Percentiles rank a stretch among this genome's conserved stretches.
These are phyloP conservation scores for Oryzias melastigma DNA, from an alignment of 2,113 vertebrate genomes.

Conservation along the genomic window DNA sequence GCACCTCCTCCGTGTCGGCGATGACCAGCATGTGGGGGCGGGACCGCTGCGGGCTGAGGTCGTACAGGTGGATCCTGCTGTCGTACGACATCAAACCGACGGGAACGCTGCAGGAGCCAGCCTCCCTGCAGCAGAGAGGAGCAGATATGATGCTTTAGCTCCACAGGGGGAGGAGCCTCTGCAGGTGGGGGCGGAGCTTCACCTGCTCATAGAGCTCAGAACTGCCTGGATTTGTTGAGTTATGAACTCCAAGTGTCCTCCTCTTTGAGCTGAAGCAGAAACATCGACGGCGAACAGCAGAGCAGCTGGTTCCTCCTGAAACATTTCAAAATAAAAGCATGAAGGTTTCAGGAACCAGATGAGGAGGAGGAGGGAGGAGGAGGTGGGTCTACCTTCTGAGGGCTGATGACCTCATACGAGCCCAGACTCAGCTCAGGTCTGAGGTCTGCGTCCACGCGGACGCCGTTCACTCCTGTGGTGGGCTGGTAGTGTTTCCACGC, in stretches of 20 bases:
- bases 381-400: conserved; percentile 49
- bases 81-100: conserved; percentile 80
- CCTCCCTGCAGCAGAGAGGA: conserved; percentile 41
- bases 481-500: conserved; percentile 78
- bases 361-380: neutral
- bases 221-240: conserved; percentile 67
- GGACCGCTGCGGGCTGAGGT: conserved; percentile 72
- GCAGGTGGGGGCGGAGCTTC: neutral
- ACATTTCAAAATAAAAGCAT: neutral
- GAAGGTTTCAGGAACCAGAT: neutral
- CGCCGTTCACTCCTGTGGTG: conserved; percentile 59
- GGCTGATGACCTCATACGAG: conserved; percentile 75
- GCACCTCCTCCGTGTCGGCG: conserved; percentile 72
- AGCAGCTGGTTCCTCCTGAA: conserved; percentile 64
- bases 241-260: conserved; percentile 71
- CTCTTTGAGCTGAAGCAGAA: conserved; percentile 66
- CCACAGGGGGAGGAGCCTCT: no score
- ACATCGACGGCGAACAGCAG: conserved; percentile 79
- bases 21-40: conserved; percentile 82
- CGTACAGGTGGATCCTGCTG: conserved; percentile 76
- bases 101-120: conserved; percentile 42
- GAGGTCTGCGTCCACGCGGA: conserved; percentile 59
- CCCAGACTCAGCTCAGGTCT: conserved; percentile 76
- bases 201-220: conserved; percentile 66
- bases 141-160: no score